Base-by-base conservation (phyloP, 2,113 vertebrate species). In the Siniperca chuatsi region DNA sequence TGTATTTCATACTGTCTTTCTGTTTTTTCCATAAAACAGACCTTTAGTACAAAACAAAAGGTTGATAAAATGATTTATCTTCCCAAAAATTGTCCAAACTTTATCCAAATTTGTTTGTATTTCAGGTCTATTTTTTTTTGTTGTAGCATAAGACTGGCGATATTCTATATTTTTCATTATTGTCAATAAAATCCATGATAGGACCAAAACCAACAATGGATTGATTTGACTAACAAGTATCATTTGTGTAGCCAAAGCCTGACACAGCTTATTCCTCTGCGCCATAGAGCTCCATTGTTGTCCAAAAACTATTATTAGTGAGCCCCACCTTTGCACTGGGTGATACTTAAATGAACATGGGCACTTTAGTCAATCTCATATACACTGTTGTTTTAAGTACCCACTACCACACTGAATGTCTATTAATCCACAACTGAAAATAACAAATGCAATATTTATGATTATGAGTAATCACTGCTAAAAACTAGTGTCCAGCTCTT, bases 1-100 rank as follows among this genome's bases (percentile, higher is more conserved):
- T 76, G 75, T 80, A 65, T 83, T 82, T 88, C 68, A 71, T 66
- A 60, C 46, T 1, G 15, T 70, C 71, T 68, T 64, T 88, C 25
- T 60, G 69, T 37, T 55, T 13, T 55, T 42, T 44, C 9, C 25
- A 62, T 58, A 57, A 61, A 62, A 71, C 58, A 72, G n/a, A 65
- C 50, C n/a, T 69, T 84, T 65, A 66, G 2, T 29, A 4, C 21
- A 46, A 62, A 29, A 84, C 35, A 74, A 57, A 77, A 68, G 65
- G 76, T 80, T 29, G 16, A 66, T 54, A 33, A 52, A 72, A 83
- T 66, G n/a, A 82, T 84, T 81, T 60, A 78, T 81, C 46, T 46
- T 29, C 23, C 13, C 35, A 44, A 80, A 50, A 75, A 71, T 23
- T 2, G 6, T 60, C 48, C 0, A 1, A 33, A 44, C 23, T 35